A percentile compares a stretch with the other conserved stretches of the same genome.
Conservation (phyloP, 2,113 vertebrate species). For the Apeltes quadracus region DNA sequence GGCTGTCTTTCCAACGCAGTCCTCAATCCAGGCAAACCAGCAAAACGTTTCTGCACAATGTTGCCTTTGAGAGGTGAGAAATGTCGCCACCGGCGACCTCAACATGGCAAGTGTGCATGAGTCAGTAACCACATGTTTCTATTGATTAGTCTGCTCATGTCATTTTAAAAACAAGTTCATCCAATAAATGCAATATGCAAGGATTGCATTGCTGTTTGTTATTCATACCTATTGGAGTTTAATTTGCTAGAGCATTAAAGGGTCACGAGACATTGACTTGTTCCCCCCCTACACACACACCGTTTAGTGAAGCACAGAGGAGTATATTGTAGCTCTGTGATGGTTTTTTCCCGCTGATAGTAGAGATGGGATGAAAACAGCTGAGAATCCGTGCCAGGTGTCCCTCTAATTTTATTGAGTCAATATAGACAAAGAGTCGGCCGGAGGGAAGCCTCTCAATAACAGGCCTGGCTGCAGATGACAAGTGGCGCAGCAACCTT, state of each 20-base stretch:
- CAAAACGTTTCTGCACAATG: slow-evolving; percentile 25
- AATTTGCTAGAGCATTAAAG: slow-evolving; percentile 50
- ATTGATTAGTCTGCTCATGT: slow-evolving; percentile 35
- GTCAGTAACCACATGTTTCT: slow-evolving; percentile 50
- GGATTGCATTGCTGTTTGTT: slow-evolving; percentile 24
- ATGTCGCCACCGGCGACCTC: slow-evolving; percentile 35
- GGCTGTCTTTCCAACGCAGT: slow-evolving; percentile 21
- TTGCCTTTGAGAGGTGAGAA: slow-evolving; percentile 43
- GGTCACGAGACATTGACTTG: slow-evolving; percentile 38
- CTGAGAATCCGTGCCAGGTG: slow-evolving; percentile 64
- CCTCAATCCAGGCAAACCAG: slow-evolving; percentile 36
- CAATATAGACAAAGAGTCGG: slow-evolving; percentile 67
- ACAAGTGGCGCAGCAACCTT: slow-evolving; percentile 56
- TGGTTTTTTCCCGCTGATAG: slow-evolving; percentile 67
- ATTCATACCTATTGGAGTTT: slow-evolving; percentile 52
- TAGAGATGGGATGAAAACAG: slow-evolving; percentile 56
- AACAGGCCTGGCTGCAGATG: slow-evolving; percentile 59
- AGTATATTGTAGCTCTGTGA: slow-evolving; percentile 43
- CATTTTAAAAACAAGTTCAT: slow-evolving; percentile 42
- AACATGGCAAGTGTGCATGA: slow-evolving; percentile 20
- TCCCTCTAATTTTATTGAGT: slow-evolving; percentile 69
- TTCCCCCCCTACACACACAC: slow-evolving; percentile 10
- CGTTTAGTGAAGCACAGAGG: slow-evolving; percentile 37
- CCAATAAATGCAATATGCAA: slow-evolving; percentile 30
- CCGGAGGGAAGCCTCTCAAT: slow-evolving; percentile 60